phyloP scores from a whole-genome alignment of 2,888 invertebrate genomes.

The Pemphredon lugubris region DNA sequence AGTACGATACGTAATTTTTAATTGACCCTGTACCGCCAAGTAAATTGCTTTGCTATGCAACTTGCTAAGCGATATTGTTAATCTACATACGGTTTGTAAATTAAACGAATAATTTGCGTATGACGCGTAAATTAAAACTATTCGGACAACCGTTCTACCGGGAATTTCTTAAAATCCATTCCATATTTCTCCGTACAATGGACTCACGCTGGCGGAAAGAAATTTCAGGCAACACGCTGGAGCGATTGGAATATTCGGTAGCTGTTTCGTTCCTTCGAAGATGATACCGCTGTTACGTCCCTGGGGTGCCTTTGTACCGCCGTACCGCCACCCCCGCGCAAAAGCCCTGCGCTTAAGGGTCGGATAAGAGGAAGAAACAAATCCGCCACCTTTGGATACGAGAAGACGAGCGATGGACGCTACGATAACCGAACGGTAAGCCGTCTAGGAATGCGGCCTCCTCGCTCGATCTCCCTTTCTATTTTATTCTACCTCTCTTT shows the following conservation, averaged over 20 bases:
- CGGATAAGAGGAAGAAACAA: constrained; percentile 76
- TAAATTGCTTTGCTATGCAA: too few species aligned
- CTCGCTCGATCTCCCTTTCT: constrained; percentile 54
- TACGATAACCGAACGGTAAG: constrained; percentile 74
- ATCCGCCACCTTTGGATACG: constrained; percentile 75
- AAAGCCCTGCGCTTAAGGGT: constrained; percentile 54
- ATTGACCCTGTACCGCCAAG: too few species aligned
- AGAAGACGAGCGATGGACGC: constrained; percentile 68
- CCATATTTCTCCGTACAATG: too few species aligned
- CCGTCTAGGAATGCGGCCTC: constrained; percentile 78
- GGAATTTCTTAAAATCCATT: constrained; percentile 26
- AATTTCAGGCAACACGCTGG: constrained; percentile 42
- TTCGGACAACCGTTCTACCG: too few species aligned
- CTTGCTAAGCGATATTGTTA: too few species aligned
- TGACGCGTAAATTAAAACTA: too few species aligned
- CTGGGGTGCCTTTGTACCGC: constrained; percentile 52
- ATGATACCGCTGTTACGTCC: constrained; percentile 56
- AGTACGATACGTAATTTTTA: too few species aligned
- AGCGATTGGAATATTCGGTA: constrained; percentile 53
- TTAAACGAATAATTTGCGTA: too few species aligned
- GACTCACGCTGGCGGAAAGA: constrained; percentile 28
- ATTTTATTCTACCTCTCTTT: constrained; percentile 49
- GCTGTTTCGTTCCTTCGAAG: constrained; percentile 46
- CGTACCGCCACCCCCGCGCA: constrained; percentile 54
- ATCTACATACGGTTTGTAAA: too few species aligned